A percentile compares a stretch with the other conserved stretches of the same genome.
phyloP scores from a whole-genome alignment of 2,888 invertebrate genomes.

The Hirtodrosophila duncani region DNA sequence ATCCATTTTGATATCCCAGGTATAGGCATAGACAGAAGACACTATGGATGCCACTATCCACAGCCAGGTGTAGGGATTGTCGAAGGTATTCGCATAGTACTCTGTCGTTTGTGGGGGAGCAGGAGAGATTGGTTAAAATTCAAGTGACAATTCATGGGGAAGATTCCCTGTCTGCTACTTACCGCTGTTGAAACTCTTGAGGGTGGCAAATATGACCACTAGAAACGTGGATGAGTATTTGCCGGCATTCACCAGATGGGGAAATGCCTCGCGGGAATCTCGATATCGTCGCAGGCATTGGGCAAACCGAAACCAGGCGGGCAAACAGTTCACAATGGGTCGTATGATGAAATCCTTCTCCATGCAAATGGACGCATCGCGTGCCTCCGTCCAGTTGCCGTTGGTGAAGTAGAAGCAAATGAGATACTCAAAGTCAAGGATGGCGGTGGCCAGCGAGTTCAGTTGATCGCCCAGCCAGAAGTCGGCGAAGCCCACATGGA shows the following conservation, averaged over 20 bases:
- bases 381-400: conserved; percentile 83
- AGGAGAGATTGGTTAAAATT: conserved; percentile 79
- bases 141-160: conserved; percentile 2
- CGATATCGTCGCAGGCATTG: conserved; percentile 97
- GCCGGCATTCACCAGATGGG: conserved; percentile 97
- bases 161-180: conserved; percentile 50
- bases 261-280: conserved; percentile 95
- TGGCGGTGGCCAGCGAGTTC: conserved; percentile 92
- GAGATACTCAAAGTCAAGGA: conserved; percentile 96
- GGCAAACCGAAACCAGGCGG: conserved; percentile 98
- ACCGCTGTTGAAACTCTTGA: conserved; percentile 84
- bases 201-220: conserved; percentile 90
- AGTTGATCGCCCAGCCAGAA: conserved; percentile 99
- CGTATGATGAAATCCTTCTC: conserved; percentile 87
- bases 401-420: conserved; percentile 93
- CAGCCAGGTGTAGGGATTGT: conserved; percentile 91
- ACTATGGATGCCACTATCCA: conserved; percentile 92
- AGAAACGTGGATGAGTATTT: conserved; percentile 99
- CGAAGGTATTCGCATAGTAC: conserved; percentile 82
- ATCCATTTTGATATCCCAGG: conserved; percentile 99
- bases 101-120: too few relatives aligned
- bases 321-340: conserved; percentile 92
- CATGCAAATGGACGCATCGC: conserved; percentile 83
- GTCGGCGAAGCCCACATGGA: conserved; percentile 96
- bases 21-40: conserved; percentile 96